A percentile compares a stretch with the other conserved stretches of the same genome.
These are phyloP conservation scores for Centrocercus urophasianus DNA, from an alignment of 2,113 vertebrate genomes.

Conservation along the genomic window DNA sequence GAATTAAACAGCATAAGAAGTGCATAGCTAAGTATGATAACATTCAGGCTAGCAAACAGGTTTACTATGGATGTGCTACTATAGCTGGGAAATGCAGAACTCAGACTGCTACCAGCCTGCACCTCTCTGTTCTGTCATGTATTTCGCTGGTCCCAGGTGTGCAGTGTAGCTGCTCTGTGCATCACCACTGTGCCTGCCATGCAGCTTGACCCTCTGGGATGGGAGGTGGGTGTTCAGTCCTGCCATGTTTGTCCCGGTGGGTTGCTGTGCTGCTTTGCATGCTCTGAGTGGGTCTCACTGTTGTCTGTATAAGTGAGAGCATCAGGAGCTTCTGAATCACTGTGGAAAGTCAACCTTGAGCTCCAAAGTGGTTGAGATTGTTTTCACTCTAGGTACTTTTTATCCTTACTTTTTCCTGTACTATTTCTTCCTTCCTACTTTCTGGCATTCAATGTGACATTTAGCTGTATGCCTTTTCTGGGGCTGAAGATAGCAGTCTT, in stretches of 20 bases:
- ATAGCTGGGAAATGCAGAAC: neutral
- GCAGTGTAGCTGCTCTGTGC: fast-evolving
- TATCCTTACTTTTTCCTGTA: neutral
- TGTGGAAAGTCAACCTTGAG: neutral
- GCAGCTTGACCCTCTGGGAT: no score
- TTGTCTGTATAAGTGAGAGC: neutral
- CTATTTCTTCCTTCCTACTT: neutral
- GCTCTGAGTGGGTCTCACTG: neutral
- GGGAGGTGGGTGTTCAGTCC: neutral
- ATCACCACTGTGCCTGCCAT: fast-evolving
- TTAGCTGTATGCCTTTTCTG: neutral
- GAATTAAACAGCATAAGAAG: fast-evolving
- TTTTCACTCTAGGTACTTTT: neutral
- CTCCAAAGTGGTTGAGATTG: neutral
- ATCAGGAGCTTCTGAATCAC: neutral
- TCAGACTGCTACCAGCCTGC: neutral
- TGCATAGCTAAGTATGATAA: neutral
- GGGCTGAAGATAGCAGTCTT: neutral
- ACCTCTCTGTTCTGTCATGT: neutral
- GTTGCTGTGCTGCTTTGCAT: fast-evolving
- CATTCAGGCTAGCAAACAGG: neutral
- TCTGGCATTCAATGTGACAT: neutral
- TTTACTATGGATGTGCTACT: neutral
- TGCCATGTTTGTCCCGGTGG: fast-evolving
- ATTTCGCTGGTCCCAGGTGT: neutral